Evolutionary conservation across 2,888 invertebrate species (phyloP).

Genomic region (Limulus polyphemus): DNA sequence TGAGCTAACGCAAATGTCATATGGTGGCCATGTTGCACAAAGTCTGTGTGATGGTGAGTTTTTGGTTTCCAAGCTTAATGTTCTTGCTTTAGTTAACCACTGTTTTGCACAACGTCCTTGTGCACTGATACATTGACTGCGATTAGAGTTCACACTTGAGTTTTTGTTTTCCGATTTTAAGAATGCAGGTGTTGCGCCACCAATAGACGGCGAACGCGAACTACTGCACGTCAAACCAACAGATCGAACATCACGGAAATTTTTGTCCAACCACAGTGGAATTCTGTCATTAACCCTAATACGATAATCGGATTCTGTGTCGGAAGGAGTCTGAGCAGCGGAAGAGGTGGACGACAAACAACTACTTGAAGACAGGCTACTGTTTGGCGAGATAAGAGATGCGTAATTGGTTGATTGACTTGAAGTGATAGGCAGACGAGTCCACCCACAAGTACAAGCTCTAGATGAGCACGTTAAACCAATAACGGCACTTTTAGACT

Average conservation of each 20-base stretch:
- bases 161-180: background rate
- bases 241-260: too few relatives aligned
- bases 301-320: background rate
- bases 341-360: conserved; percentile 4
- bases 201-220: too few relatives aligned
- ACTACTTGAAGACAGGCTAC: conserved; percentile 3
- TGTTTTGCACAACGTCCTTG: conserved; percentile 6
- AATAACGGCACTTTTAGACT: background rate
- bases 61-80: conserved; percentile 19
- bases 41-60: conserved; percentile 14
- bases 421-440: background rate
- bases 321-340: conserved; percentile 5
- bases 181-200: too few relatives aligned
- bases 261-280: too few relatives aligned
- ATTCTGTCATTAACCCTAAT: too few relatives aligned
- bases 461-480: background rate
- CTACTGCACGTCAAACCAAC: too few relatives aligned
- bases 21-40: conserved; percentile 23
- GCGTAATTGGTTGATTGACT: background rate
- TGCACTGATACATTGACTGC: background rate
- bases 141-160: background rate
- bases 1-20: conserved; percentile 12
- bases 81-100: conserved; percentile 19
- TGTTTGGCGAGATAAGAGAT: conserved; percentile 1
- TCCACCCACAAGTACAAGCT: background rate